Conservation (phyloP, 2,888 invertebrate genomes). For the Poecilobothrus nobilitatus region DNA sequence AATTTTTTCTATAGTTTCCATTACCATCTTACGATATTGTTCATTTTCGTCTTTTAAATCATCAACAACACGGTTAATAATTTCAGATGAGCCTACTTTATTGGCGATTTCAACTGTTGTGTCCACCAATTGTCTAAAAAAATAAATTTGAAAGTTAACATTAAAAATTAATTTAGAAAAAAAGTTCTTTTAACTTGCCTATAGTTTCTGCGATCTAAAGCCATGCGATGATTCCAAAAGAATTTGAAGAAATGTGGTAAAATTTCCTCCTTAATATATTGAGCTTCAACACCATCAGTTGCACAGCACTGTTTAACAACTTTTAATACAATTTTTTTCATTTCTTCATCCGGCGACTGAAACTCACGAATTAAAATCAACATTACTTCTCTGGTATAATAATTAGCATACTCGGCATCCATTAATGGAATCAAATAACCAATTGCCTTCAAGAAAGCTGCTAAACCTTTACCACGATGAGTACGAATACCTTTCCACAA, state of each 20-base stretch:
- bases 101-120: constrained; percentile 99
- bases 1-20: constrained; percentile 99
- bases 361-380: constrained; percentile 97
- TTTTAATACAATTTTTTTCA: constrained; percentile 99
- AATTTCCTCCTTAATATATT: constrained; percentile 99
- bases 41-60: constrained; percentile 99
- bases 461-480: constrained; percentile 84
- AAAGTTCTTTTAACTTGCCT: neutral
- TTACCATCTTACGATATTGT: constrained; percentile 99
- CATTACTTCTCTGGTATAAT: constrained; percentile 91
- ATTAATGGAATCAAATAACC: constrained; percentile 98
- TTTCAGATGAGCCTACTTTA: constrained; percentile 99
- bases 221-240: constrained; percentile 99
- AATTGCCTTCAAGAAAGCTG: constrained; percentile 98
- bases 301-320: constrained; percentile 99
- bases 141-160: neutral
- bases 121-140: constrained; percentile 80
- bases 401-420: constrained; percentile 99
- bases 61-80: constrained; percentile 96
- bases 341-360: constrained; percentile 99
- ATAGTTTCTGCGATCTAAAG: constrained; percentile 94
- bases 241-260: constrained; percentile 97
- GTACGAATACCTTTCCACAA: constrained; percentile 98
- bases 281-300: constrained; percentile 98
- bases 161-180: neutral